phyloP scores from a whole-genome alignment of 1,140 invertebrate species.

The Pemphigus obesinymphae region DNA sequence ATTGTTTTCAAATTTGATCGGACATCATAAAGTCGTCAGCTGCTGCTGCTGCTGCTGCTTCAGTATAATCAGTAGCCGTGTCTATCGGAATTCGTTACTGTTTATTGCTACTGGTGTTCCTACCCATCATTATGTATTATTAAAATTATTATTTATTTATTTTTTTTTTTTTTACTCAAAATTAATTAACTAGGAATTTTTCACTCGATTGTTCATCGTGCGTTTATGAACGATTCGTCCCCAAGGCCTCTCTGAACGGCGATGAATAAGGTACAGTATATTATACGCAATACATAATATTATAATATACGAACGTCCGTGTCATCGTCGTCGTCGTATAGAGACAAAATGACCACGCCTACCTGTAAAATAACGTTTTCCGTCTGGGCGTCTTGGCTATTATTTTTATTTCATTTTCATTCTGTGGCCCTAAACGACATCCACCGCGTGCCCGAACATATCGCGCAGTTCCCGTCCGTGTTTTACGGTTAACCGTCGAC shows the following conservation, averaged over 20 bases:
- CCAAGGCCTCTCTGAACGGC: neutral
- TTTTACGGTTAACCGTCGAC: no score
- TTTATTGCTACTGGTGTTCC: neutral
- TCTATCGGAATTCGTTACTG: neutral
- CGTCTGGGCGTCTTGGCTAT: slow-evolving; percentile 10
- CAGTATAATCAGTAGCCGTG: neutral
- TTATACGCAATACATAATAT: neutral
- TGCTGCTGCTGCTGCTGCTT: no score
- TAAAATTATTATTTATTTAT: no score
- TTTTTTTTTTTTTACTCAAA: slow-evolving; percentile 7
- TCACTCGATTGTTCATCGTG: neutral
- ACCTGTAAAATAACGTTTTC: slow-evolving; percentile 21
- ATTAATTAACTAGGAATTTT: slow-evolving; percentile 18
- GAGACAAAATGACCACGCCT: slow-evolving; percentile 26
- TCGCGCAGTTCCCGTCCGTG: no score
- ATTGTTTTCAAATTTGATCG: slow-evolving; percentile 16
- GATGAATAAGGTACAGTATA: slow-evolving; percentile 7
- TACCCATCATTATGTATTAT: neutral
- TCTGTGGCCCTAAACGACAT: neutral
- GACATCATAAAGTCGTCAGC: no score
- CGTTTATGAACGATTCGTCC: slow-evolving; percentile 3
- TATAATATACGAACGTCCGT: neutral
- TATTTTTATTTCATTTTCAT: neutral
- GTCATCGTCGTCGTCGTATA: neutral
- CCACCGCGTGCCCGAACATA: no score